Base-by-base conservation (phyloP, 2,888 invertebrate genomes). In the Clitarchus hookeri region DNA sequence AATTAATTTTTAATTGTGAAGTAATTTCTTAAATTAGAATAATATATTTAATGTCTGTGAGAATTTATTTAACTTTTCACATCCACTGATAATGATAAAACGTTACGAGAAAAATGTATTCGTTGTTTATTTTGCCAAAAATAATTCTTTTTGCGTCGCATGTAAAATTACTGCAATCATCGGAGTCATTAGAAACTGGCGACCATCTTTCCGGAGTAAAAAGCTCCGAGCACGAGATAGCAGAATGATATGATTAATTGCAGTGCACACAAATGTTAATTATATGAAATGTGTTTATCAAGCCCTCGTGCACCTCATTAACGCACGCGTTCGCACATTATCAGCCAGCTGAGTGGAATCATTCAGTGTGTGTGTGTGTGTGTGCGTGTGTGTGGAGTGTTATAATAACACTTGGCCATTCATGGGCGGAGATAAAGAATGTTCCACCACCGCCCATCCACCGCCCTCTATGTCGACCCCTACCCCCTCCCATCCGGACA, bases 211-310 rank as follows among this genome's bases (percentile, higher is more conserved):
- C 23, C n/a, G n/a, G 65, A 65, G 65, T 65, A 65, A 65, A 65
- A 65, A 65, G 65, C 23, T n/a, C n/a, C 65, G 65, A n/a, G 65
- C 1, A n/a, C 8, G n/a, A 65, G 65, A 65, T 65, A 65, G 65
- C 65, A 23, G 0, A 8, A 0, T 23, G 65, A 65, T 65, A 65
- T 65, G 65, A 65, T 65, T 65, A 65, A 65, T 65, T 65, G 65
- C 65, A 65, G 65, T 65, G 65, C 65, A 65, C 65, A 65, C 65
- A 65, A 65, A 65, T 65, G 65, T 65, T 65, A 65, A 65, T 65
- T 65, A 65, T 65, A 65, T 65, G 65, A 65, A 65, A 65, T 65
- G 65, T 65, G 65, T 65, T 65, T 65, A 65, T 65, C 65, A n/a
- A 65, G 65, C 65, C n/a, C 65, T 65, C 65, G 8, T 19, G 65